These are phyloP conservation scores for Ceratina japonica DNA, from an alignment of 1,140 invertebrate species.

Conservation along the genomic window DNA sequence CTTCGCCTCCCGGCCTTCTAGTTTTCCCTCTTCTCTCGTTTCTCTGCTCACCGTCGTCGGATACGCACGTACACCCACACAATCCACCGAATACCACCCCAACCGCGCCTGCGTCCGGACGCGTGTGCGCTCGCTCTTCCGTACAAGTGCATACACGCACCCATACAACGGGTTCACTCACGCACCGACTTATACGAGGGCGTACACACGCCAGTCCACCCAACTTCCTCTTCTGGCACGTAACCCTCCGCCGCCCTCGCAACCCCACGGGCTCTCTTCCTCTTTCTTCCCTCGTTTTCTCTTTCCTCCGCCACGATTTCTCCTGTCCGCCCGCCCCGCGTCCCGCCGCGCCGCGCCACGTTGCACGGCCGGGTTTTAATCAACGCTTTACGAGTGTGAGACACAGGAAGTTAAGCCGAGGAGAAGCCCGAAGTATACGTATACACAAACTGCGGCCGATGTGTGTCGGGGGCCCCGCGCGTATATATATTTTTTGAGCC, in stretches of 20 bases:
- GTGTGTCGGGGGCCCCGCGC: constrained; percentile 49
- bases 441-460: background rate
- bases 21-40: constrained; percentile 56
- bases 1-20: constrained; percentile 23
- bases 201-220: constrained; percentile 53
- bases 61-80: constrained; percentile 20
- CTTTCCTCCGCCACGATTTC: background rate
- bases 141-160: constrained; percentile 35
- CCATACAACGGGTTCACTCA: constrained; percentile 19
- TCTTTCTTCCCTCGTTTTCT: background rate
- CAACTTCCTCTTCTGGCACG: constrained; percentile 34
- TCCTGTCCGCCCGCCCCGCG: background rate
- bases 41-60: constrained; percentile 25
- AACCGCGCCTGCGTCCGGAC: constrained; percentile 33
- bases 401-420: constrained; percentile 49
- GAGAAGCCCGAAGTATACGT: constrained; percentile 28
- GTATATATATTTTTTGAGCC: constrained; percentile 72
- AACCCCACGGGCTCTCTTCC: constrained; percentile 1
- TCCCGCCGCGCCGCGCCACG: constrained; percentile 35
- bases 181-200: constrained; percentile 25
- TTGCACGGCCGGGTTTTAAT: constrained; percentile 74
- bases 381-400: constrained; percentile 67
- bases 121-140: constrained; percentile 11
- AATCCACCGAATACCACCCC: background rate
- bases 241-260: constrained; percentile 6